Base-by-base conservation (phyloP, 1,140 invertebrate species). In the Drosophila saltans region DNA sequence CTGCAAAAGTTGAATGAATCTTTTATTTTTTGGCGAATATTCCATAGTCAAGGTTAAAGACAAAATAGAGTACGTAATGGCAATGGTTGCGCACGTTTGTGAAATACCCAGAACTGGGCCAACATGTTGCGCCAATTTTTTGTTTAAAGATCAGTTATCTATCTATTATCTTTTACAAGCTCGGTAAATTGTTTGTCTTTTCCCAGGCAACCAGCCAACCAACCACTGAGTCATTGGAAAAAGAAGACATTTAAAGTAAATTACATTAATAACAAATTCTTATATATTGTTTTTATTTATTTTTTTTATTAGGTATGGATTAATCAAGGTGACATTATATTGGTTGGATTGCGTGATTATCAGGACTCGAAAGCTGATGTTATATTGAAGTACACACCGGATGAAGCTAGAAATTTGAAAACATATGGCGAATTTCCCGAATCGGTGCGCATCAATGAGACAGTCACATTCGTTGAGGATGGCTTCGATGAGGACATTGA, bases 311-410 rank as follows among this genome's bases (percentile, higher is more conserved):
- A 94, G 94, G 95, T 99, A 0, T 99, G 99, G 99, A 99, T 99
- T 78, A 99, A 99, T 94, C 97, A 98, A 93, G 97, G 98, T 72
- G 98, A 99, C 91, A 99, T 99, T 72, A 99, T 99, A 93, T 93
- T 99, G 78, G 97, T 99, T 82, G 98, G 98, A 74, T 94, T 98
- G 81, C 95, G 98, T 92, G 98, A 99, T 93, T 99, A 99, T 93
- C 99, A 99, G 94, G 98, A 99, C 93, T 97, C 98, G 5, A 99
- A 99, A 93, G 99, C 98, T 71, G 99, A 99, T 95, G 99, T 99
- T 73, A 99, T 99, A 90, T 94, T 99, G 58, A 99, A 99, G 94
- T 99, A 99, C 92, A 99, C 98, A 73, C 96, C 98, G 36, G 99
- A 99, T 93, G 99, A 99, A 94, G 99, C 99, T 48, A 95, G 99